Conservation (phyloP, 2,888 invertebrate genomes). For the Drosophila rellima region DNA sequence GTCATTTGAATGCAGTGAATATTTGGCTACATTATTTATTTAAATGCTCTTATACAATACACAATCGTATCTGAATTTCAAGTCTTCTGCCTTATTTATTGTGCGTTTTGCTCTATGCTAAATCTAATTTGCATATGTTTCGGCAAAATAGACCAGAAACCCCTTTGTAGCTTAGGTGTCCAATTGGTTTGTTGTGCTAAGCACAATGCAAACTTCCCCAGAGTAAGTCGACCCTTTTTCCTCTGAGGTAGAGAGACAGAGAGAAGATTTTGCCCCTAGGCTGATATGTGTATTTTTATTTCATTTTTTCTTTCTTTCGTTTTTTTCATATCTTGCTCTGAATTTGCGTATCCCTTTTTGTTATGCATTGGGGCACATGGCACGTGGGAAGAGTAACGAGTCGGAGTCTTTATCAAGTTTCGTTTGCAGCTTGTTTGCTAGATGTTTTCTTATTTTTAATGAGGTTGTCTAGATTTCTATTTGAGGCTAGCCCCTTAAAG, state of each 20-base stretch:
- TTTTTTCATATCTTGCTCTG: constrained; percentile 19
- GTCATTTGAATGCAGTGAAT: constrained; percentile 48
- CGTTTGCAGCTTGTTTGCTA: constrained; percentile 52
- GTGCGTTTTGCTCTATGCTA: constrained; percentile 48
- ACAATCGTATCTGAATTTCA: constrained; percentile 6
- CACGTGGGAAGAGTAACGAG: constrained; percentile 11
- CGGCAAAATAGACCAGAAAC: constrained; percentile 26
- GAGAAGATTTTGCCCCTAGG: constrained; percentile 35
- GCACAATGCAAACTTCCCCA: constrained; percentile 56
- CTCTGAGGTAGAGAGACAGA: neutral
- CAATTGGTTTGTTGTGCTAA: constrained; percentile 66
- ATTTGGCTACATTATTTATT: constrained; percentile 62
- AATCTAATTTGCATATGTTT: constrained; percentile 69
- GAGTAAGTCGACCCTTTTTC: constrained; percentile 59
- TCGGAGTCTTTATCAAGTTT: constrained; percentile 57
- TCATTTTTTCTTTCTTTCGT: constrained; percentile 1
- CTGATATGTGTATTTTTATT: constrained; percentile 32
- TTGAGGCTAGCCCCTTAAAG: constrained; percentile 30
- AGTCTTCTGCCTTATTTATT: constrained; percentile 43
- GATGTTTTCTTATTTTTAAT: constrained; percentile 62
- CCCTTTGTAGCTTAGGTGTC: constrained; percentile 48
- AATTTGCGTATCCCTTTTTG: constrained; percentile 47
- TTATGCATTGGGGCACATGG: constrained; percentile 11
- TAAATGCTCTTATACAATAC: constrained; percentile 48
- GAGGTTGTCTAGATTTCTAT: constrained; percentile 66